Base-by-base conservation (phyloP, 2,888 invertebrate genomes). In the Geophilus truncorum region DNA sequence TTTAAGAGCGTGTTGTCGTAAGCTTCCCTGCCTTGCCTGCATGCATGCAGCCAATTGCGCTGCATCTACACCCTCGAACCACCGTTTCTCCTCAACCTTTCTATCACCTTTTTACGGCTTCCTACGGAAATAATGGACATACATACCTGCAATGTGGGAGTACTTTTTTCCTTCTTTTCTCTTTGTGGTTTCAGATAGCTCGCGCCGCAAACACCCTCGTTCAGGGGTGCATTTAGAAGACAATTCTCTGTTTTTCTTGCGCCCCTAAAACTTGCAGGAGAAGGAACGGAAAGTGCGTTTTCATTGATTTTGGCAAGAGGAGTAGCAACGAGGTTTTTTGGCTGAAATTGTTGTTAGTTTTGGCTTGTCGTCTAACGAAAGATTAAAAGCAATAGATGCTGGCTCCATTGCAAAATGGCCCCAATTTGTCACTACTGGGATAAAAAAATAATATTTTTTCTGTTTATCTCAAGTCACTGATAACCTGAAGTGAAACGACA, bases 401-500 rank as follows among this genome's bases (percentile, higher is more conserved):
- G 70, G n/a, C 70, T 70, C 28, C 28, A 70, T 25, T 70, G 23
- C 70, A 25, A 70, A 70, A 70, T 28, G 12, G n/a, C 28, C 28
- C 28, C 25, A 28, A 28, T 23, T 28, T 70, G 70, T 70, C 70
- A 12, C 12, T 25, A 4, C 28, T 10, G 25, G 9, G 5, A n/a
- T 18, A 51, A 51, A 51, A 51, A 51, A 51, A 6, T 45, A 45
- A 0, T 18, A 4, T 28, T 23, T 23, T 23, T 70, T 70, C 7
- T 70, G 28, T 70, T 70, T 70, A 70, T 70, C 28, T 15, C 28
- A 15, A 28, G 23, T 25, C n/a, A 28, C 25, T 70, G 70, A 70
- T 70, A 70, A 70, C 70, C 28, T 70, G 70, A 10, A 70, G n/a
- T 70, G 28, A 70, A 70, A 70, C 70, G 70, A 70, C 70, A 70